Evolutionary conservation across 2,797 vertebrate genomes (phyloP).

Genomic region (Siniperca scherzeri): DNA sequence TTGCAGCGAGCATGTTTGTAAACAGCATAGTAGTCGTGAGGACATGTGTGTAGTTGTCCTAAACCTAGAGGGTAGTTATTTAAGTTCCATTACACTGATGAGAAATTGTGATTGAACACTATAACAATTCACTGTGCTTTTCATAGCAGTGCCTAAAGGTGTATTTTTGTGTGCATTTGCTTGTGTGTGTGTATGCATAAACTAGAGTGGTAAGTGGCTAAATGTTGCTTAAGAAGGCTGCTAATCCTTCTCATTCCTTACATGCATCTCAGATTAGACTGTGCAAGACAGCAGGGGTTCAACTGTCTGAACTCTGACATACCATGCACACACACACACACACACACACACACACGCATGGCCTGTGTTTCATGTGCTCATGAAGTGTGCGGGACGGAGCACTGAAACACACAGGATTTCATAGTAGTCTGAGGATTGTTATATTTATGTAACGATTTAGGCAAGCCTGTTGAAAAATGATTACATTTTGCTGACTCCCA

Average conservation of each 20-base stretch:
- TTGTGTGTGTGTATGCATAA: slow-evolving; percentile 30
- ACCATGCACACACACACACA: slow-evolving; percentile 29
- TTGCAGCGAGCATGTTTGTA: slow-evolving; percentile 41
- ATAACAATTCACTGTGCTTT: neutral
- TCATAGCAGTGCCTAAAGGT: slow-evolving; percentile 31
- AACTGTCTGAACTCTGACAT: slow-evolving; percentile 44
- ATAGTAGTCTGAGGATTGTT: slow-evolving; percentile 1
- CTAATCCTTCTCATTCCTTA: slow-evolving; percentile 79
- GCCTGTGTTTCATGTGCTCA: slow-evolving; percentile 3
- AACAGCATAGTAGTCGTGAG: slow-evolving; percentile 47
- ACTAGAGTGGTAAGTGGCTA: slow-evolving; percentile 44
- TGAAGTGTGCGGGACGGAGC: neutral
- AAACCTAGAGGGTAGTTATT: slow-evolving; percentile 28
- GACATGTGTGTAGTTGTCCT: slow-evolving; percentile 28
- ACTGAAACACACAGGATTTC: neutral
- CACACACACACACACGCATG: slow-evolving; percentile 1
- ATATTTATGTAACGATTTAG: neutral
- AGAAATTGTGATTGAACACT: slow-evolving; percentile 12
- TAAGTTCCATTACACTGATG: slow-evolving; percentile 47
- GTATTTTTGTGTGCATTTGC: slow-evolving; percentile 45
- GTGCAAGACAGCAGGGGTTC: slow-evolving; percentile 51
- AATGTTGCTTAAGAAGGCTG: slow-evolving; percentile 68
- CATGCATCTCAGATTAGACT: slow-evolving; percentile 71
- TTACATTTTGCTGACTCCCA: neutral
- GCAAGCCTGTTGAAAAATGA: neutral